These are phyloP conservation scores for Coelopa pilipes DNA, from an alignment of 2,888 invertebrate species.

Conservation along the genomic window DNA sequence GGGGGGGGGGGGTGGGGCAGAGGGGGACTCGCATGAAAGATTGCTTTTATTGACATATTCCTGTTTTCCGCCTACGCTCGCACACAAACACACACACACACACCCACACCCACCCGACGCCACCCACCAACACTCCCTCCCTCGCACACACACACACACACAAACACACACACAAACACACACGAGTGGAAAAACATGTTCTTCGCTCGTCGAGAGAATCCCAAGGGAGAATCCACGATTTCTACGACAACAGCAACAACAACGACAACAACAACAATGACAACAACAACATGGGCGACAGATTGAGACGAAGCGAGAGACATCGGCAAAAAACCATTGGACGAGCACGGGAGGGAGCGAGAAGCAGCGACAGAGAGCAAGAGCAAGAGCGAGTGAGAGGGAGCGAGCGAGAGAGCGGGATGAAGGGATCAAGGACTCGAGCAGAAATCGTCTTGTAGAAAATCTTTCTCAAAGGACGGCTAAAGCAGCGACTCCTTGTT, in stretches of 20 bases:
- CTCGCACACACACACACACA: background rate
- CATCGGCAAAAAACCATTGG: background rate
- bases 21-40: conserved; percentile 7
- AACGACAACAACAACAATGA: background rate
- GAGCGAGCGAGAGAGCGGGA: background rate
- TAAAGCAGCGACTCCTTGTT: background rate
- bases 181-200: background rate
- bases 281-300: background rate
- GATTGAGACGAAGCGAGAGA: background rate
- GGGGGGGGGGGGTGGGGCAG: background rate
- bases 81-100: background rate
- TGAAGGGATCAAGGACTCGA: conserved; percentile 23
- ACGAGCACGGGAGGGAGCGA: too few relatives aligned
- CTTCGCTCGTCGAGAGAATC: background rate
- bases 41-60: conserved; percentile 23
- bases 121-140: too few relatives aligned
- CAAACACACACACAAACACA: background rate
- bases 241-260: background rate
- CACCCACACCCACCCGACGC: background rate
- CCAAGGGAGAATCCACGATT: conserved; percentile 3
- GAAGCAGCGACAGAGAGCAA: too few relatives aligned
- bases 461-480: too few relatives aligned
- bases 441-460: too few relatives aligned
- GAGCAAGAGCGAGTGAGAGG: too few relatives aligned
- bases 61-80: conserved; percentile 3